Base-by-base conservation (phyloP, 1,140 invertebrate species). In the Latrodectus geometricus region DNA sequence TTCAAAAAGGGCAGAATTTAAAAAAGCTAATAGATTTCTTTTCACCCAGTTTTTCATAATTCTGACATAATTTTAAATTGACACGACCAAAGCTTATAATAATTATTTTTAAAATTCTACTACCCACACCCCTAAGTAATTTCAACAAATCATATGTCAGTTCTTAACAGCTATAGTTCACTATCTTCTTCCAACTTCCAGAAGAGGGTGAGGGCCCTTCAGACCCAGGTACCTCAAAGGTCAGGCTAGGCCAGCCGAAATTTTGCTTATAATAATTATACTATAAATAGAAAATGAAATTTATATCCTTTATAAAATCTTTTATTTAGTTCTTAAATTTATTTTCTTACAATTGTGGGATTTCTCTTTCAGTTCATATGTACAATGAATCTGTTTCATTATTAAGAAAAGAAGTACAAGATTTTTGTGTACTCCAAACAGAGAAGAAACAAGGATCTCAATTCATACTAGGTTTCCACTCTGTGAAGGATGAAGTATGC, bases 371-470 rank as follows among this genome's bases (percentile, higher is more conserved):
- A 87, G 86, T 87, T 35, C 86, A 87, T 56, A 87, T 83, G 73
- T 83, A 77, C 50, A 79, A 87, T 72, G 86, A 87, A 83, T 82
- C 80, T 70, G 80, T 87, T 8, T 66, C 86, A 4, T 49, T 87
- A 61, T 23, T 87, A 4, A 70, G 68, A 14, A 83, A 83, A 83
- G 86, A 87, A 78, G 73, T 79, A 11, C 86, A 87, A 65, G 86
- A 87, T 72, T 87, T 87, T 72, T 87, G 86, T 48, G 66, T 87
- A 23, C 74, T 87, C 5, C 86, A 87, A 65, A 87, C 86, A 23
- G 86, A 83, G 65, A 77, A 77, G 78, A 48, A 83, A 52, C 48
- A 87, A 50, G 80, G 75, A 50, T 61, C 72, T 72, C 49, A 83
- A 65, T 78, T 72, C 78, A 56, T 87, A 15, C 74, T 87, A 23